Evolutionary conservation across 2,888 invertebrate genomes (phyloP), one percentile per base, ranked within the genome.

Genomic region (Drepanosiphum platanoidis): DNA sequence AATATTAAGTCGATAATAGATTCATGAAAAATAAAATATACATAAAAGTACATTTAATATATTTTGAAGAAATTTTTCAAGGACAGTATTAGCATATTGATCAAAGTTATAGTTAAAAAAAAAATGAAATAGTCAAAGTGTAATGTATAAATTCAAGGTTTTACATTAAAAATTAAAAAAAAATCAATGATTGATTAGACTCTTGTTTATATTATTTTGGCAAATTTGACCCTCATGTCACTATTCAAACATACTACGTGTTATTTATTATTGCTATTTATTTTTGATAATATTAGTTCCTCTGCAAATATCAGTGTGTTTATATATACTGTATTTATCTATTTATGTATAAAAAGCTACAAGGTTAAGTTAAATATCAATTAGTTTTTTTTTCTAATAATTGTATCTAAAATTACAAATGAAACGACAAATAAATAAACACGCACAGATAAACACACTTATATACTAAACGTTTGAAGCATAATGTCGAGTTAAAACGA

Each of bases 31-130:
- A n/a, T n/a, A n/a, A 70, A 18, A 15, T 5, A 34, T 36, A 18
- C 22, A 36, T 18, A 70, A 36, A n/a, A 3, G 7, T n/a, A 34
- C 9, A 0, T 34, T 68, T 36, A 34, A 18, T 22, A 64, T 52
- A 27, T 66, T 79, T 79, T 46, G 42, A 46, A 46, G 22, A 52
- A 0, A 32, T n/a, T 71, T 71, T 72, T 0, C 61, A 42, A 42
- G 71, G 61, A 71, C 61, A 42, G 13, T 61, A 36, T 58, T n/a
- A 68, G 46, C 34, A 68, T 68, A 70, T 68, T 13, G 68, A 80
- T 68, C 42, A 18, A 58, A 68, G 32, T 46, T 68, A 42, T 4
- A 61, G n/a, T 22, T 5, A 27, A 15, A 39, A 39, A 27, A 34
- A 81, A 72, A 39, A 8, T n/a, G n/a, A n/a, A n/a, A n/a, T n/a